Evolutionary conservation across 2,797 vertebrate species (phyloP).

Genomic region (Cyprinella venusta): DNA sequence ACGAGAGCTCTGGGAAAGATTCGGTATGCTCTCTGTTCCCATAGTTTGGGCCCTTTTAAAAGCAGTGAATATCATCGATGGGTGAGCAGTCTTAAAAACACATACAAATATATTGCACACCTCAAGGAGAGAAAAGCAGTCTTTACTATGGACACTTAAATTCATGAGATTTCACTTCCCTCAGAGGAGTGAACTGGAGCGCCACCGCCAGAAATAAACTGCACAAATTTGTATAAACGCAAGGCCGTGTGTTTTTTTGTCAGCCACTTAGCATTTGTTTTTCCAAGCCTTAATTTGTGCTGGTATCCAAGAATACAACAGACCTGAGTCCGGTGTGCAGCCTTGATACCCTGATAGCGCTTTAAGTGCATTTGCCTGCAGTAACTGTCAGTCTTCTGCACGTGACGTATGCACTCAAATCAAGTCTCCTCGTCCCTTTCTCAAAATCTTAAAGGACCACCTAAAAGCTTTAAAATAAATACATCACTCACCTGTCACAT

Average conservation of each 20-base stretch:
- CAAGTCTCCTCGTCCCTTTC: slow-evolving; percentile 23
- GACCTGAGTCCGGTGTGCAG: slow-evolving; percentile 15
- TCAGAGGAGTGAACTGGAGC: slow-evolving; percentile 20
- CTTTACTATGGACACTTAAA: slow-evolving; percentile 46
- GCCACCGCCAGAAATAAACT: neutral
- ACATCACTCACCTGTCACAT: slow-evolving; percentile 24
- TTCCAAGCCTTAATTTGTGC: slow-evolving; percentile 31
- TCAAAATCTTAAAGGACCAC: slow-evolving; percentile 30
- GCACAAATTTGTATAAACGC: neutral
- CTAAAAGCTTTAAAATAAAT: slow-evolving; percentile 50
- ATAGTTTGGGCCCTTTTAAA: slow-evolving; percentile 63
- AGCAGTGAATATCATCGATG: slow-evolving; percentile 48
- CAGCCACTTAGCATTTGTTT: neutral
- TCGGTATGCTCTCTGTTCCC: slow-evolving; percentile 25
- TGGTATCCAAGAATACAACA: slow-evolving; percentile 39
- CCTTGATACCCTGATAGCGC: slow-evolving; percentile 29
- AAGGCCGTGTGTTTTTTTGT: slow-evolving; percentile 6
- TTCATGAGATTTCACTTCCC: slow-evolving; percentile 30
- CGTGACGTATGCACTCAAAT: neutral
- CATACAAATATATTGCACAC: slow-evolving; percentile 73
- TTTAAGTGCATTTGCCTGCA: slow-evolving; percentile 24
- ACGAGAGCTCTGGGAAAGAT: slow-evolving; percentile 39
- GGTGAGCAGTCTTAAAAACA: slow-evolving; percentile 47
- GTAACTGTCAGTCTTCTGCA: slow-evolving; percentile 13
- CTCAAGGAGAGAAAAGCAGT: slow-evolving; percentile 49